These are phyloP conservation scores for Charanyca ferruginea DNA, from an alignment of 2,888 invertebrate genomes.

Conservation along the genomic window DNA sequence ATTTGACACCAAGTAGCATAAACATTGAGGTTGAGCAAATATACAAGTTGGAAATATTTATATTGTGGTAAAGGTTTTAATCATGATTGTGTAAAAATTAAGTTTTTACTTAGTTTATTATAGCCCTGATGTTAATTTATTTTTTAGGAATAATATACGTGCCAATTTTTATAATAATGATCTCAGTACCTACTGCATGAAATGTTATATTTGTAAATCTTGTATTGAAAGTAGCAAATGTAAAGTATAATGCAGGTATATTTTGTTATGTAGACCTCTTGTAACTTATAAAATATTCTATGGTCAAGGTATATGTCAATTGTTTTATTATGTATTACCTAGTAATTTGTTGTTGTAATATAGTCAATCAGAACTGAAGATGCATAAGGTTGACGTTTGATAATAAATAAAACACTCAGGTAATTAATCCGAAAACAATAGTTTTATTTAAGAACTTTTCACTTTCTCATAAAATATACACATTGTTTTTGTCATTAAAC, in stretches of 20 bases:
- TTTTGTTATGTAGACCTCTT: constrained; percentile 25
- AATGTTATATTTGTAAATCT: constrained; percentile 58
- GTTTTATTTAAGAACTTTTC: constrained; percentile 91
- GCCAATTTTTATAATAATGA: constrained; percentile 62
- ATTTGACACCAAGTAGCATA: background rate
- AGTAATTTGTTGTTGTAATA: constrained; percentile 44
- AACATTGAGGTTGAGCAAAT: background rate
- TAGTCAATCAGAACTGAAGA: constrained; percentile 47
- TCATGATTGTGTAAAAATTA: constrained; percentile 29
- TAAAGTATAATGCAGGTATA: constrained; percentile 57
- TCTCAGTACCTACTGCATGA: constrained; percentile 62
- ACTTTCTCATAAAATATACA: constrained; percentile 91
- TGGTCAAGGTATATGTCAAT: constrained; percentile 30
- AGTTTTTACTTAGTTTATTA: constrained; percentile 24
- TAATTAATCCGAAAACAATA: constrained; percentile 91
- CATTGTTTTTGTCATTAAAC: constrained; percentile 91
- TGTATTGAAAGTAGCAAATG: constrained; percentile 49
- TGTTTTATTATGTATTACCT: constrained; percentile 35
- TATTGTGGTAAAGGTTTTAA: background rate
- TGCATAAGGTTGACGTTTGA: constrained; percentile 64
- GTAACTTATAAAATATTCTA: constrained; percentile 30
- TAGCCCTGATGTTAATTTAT: constrained; percentile 31
- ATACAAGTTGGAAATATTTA: background rate
- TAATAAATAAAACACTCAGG: constrained; percentile 86
- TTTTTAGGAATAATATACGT: constrained; percentile 56